Conservation (phyloP, 2,888 invertebrate species). For the Alsophila aescularia region DNA sequence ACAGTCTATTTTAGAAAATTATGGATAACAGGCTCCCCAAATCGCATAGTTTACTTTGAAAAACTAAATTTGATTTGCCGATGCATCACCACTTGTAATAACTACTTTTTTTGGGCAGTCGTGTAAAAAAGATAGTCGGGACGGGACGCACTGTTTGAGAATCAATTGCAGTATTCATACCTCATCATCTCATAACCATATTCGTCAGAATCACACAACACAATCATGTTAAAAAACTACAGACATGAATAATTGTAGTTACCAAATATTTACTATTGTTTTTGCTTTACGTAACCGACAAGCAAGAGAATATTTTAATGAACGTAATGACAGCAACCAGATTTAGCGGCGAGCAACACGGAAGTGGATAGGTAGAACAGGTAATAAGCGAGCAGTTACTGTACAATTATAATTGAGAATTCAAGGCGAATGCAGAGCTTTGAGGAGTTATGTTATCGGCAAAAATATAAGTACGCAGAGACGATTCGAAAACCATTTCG, state of each 20-base stretch:
- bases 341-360: conserved; percentile 14
- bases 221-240: background rate
- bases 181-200: background rate
- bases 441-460: background rate
- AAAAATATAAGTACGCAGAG: too few species aligned
- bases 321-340: conserved; percentile 8
- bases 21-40: too few species aligned
- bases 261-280: background rate
- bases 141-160: too few species aligned
- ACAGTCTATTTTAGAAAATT: too few species aligned
- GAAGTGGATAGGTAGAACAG: conserved; percentile 10
- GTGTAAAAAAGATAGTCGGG: too few species aligned
- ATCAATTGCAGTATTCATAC: too few species aligned
- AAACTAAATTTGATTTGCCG: too few species aligned
- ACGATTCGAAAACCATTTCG: too few species aligned
- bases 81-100: too few species aligned
- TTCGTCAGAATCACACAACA: background rate
- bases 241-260: background rate
- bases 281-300: background rate
- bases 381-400: conserved; percentile 13
- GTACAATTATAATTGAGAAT: conserved; percentile 10
- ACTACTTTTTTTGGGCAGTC: too few species aligned
- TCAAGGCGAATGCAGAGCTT: conserved; percentile 13
- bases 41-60: too few species aligned
- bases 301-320: conserved; percentile 20